Evolutionary conservation across 2,888 invertebrate species (phyloP).

Genomic region (Ophraella communa): DNA sequence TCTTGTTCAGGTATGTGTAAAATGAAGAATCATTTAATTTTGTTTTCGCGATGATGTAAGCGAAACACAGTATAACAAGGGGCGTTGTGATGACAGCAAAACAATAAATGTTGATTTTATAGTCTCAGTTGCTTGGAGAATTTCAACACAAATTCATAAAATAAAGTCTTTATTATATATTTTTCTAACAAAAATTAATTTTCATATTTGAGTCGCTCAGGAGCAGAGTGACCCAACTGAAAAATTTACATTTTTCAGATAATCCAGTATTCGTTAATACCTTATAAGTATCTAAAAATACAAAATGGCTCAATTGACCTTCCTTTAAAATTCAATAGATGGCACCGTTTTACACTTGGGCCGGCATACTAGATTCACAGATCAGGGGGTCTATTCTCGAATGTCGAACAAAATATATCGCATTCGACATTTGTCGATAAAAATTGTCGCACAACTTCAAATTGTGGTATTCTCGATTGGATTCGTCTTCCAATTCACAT

Average conservation of each 20-base stretch:
- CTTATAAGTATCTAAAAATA: no score
- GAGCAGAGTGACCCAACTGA: background rate
- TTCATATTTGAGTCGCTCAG: background rate
- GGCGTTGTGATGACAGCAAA: background rate
- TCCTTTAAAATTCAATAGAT: background rate
- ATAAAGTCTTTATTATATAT: no score
- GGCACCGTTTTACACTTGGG: background rate
- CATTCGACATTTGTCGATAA: no score
- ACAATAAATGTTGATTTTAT: no score
- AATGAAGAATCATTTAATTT: slow-evolving; percentile 19
- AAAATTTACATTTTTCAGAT: background rate
- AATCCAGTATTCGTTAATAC: background rate
- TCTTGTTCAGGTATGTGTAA: slow-evolving; percentile 24
- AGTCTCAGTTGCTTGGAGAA: no score
- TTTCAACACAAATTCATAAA: no score
- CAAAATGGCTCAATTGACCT: background rate
- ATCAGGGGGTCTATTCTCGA: no score
- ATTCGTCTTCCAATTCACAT: no score
- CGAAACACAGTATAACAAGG: background rate
- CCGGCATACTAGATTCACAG: background rate
- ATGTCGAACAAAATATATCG: no score
- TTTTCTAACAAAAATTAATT: no score
- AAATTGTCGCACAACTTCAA: no score
- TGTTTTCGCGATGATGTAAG: slow-evolving; percentile 15
- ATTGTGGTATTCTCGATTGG: no score